Percentiles rank a stretch among this genome's conserved stretches.
These are phyloP conservation scores for Nematopogon swammerdamellus DNA, from an alignment of 2,888 invertebrate genomes.

Conservation along the genomic window DNA sequence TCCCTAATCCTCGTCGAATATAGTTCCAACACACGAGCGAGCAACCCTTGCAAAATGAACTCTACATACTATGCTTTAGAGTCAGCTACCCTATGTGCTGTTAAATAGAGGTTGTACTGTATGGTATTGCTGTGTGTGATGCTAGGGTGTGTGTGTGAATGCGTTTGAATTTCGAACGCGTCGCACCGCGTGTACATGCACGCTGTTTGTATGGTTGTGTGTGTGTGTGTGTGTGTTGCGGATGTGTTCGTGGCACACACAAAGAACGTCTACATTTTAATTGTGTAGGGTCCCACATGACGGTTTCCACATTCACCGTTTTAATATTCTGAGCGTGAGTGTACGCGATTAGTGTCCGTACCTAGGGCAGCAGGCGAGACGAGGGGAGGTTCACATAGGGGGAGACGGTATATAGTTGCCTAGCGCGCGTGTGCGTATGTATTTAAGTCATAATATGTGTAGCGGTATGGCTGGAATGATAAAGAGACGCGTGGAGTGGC, in stretches of 20 bases:
- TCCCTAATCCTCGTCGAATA: background rate
- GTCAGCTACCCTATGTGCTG: too few relatives aligned
- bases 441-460: background rate
- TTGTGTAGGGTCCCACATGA: constrained; percentile 45
- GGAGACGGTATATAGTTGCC: constrained; percentile 1
- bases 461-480: too few relatives aligned
- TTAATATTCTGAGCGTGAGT: constrained; percentile 47
- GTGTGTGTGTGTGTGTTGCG: background rate
- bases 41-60: too few relatives aligned
- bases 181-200: background rate
- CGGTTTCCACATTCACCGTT: constrained; percentile 42
- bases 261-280: constrained; percentile 17
- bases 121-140: too few relatives aligned
- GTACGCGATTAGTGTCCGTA: constrained; percentile 49
- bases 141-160: background rate
- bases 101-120: background rate
- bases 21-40: background rate
- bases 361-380: background rate
- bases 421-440: background rate
- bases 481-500: too few relatives aligned
- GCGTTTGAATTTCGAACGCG: background rate
- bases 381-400: constrained; percentile 39
- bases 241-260: background rate
- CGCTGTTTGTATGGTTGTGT: background rate
- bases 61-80: too few relatives aligned